Conservation (phyloP, 1,140 invertebrate species). For the Papilio glaucus region DNA sequence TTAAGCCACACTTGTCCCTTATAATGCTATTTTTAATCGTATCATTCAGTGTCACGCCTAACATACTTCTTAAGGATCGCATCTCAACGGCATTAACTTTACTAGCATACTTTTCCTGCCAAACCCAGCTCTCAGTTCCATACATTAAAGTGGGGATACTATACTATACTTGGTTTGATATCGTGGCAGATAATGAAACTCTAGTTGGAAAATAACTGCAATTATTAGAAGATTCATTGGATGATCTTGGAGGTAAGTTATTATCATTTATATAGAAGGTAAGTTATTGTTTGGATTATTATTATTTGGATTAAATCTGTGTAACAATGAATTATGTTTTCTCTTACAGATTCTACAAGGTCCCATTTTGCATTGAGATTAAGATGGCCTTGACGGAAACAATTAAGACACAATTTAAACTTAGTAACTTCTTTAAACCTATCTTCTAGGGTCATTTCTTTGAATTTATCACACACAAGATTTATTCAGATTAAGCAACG, state of each 20-base stretch:
- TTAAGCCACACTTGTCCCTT: too few relatives aligned
- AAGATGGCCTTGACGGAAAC: slow-evolving; percentile 25
- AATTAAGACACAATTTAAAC: slow-evolving; percentile 30
- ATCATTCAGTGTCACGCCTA: too few relatives aligned
- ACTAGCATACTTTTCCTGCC: too few relatives aligned
- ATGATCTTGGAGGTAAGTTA: slow-evolving; percentile 1
- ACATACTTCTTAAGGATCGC: too few relatives aligned
- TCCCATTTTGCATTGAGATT: background rate
- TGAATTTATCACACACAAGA: slow-evolving; percentile 34
- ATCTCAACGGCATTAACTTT: too few relatives aligned
- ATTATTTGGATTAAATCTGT: slow-evolving; percentile 25
- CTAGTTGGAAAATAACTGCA: background rate
- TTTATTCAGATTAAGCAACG: background rate
- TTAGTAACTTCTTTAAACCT: slow-evolving; percentile 7
- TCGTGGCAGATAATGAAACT: slow-evolving; percentile 9
- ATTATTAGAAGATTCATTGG: background rate
- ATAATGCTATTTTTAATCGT: too few relatives aligned
- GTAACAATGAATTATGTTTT: slow-evolving; percentile 38
- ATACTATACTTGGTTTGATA: background rate
- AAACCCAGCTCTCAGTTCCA: too few relatives aligned
- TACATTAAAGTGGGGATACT: too few relatives aligned
- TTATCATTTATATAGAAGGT: background rate
- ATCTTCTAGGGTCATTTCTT: background rate
- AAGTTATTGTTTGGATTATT: slow-evolving; percentile 18
- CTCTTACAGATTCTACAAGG: slow-evolving; percentile 30